Evolutionary conservation across 2,797 vertebrate species (phyloP).

Genomic region (Cichlasoma orientale): DNA sequence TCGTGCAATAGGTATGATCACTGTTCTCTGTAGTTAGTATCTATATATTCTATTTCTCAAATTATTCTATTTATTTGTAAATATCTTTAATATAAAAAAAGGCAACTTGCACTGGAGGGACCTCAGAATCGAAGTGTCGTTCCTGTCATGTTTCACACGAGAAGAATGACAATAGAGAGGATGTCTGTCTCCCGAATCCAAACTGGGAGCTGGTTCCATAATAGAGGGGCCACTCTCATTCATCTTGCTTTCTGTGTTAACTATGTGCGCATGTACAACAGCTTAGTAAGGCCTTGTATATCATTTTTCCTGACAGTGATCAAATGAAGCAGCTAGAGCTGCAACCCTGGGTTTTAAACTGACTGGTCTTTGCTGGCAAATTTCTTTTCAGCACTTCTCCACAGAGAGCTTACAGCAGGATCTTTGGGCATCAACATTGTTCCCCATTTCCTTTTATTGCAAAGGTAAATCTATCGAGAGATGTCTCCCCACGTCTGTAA

Average conservation of each 20-base stretch:
- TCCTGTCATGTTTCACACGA: no score
- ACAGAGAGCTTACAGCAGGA: neutral
- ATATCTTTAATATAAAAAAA: no score
- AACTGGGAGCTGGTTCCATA: no score
- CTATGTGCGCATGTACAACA: conserved; percentile 11
- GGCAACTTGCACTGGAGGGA: no score
- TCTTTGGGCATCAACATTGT: conserved; percentile 5
- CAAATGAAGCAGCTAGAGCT: conserved; percentile 16
- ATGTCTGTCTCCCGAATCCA: no score
- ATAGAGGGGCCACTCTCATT: neutral
- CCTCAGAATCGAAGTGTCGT: no score
- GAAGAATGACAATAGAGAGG: no score
- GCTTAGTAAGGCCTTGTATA: conserved; percentile 19
- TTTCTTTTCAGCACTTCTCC: conserved; percentile 20
- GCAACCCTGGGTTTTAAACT: conserved; percentile 5
- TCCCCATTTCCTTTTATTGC: conserved; percentile 32
- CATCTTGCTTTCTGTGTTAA: conserved; percentile 11
- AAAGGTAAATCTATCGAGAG: conserved; percentile 46
- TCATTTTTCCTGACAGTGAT: conserved; percentile 35
- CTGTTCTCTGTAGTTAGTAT: no score
- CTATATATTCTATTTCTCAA: no score
- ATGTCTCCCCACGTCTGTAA: conserved; percentile 54
- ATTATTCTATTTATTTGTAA: no score
- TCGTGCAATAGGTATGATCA: no score
- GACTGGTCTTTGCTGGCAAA: conserved; percentile 16